Evolutionary conservation across 2,888 invertebrate genomes (phyloP).

Genomic region (Andrena bicolor): DNA sequence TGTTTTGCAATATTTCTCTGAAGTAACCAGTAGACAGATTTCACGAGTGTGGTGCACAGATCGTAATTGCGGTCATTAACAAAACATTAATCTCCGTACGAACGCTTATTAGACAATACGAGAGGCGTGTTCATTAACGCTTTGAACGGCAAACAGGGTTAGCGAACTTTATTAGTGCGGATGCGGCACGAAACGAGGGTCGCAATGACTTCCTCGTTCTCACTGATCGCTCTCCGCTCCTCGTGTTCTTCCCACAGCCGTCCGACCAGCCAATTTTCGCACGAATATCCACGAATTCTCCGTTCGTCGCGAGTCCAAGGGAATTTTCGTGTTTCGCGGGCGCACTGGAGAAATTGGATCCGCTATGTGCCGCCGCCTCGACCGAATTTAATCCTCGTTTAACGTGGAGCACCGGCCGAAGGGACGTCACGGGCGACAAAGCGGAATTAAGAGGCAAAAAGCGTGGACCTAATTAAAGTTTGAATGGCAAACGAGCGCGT

Average conservation of each 20-base stretch:
- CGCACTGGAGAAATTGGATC: slow-evolving; percentile 31
- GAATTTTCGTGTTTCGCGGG: slow-evolving; percentile 10
- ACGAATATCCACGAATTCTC: slow-evolving; percentile 13
- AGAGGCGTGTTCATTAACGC: slow-evolving; percentile 49
- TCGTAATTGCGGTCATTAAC: slow-evolving; percentile 34
- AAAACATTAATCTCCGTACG: slow-evolving; percentile 34
- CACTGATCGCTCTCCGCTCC: slow-evolving; percentile 45
- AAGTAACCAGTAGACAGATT: not conserved
- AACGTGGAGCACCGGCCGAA: not conserved
- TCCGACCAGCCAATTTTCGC: slow-evolving; percentile 37
- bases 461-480: slow-evolving; percentile 53
- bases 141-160: slow-evolving; percentile 44
- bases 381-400: slow-evolving; percentile 48
- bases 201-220: slow-evolving; percentile 61
- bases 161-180: slow-evolving; percentile 62
- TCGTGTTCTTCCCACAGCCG: slow-evolving; percentile 16
- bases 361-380: not conserved
- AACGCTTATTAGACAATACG: slow-evolving; percentile 13
- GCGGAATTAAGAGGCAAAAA: slow-evolving; percentile 57
- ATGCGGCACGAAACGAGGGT: slow-evolving; percentile 52
- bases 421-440: slow-evolving; percentile 39
- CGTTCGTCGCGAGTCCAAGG: not conserved
- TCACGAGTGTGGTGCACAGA: not conserved
- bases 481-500: slow-evolving; percentile 39
- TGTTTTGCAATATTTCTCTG: no score